phyloP scores from a whole-genome alignment of 2,113 vertebrate species.

The Recurvirostra avosetta region DNA sequence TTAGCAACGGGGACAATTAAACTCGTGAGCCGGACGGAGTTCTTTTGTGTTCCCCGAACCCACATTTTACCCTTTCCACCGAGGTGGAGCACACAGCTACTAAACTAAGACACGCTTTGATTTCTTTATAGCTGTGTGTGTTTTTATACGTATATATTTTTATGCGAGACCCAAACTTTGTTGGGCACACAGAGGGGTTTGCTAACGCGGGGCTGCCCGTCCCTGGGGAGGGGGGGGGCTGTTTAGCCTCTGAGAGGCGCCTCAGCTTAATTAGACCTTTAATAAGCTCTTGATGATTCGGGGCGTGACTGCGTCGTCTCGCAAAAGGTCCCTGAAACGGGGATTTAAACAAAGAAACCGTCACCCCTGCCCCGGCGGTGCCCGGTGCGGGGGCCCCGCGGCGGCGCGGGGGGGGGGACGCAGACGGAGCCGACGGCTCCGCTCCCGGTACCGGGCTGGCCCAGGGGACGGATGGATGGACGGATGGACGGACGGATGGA shows the following conservation, averaged over 20 bases:
- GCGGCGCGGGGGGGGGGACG: background rate
- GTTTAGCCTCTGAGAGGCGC: background rate
- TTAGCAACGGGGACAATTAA: background rate
- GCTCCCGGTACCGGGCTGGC: background rate
- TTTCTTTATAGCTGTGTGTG: fast-evolving
- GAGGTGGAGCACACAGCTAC: background rate
- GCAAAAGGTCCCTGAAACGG: background rate
- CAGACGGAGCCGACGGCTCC: background rate
- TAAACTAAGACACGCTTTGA: fast-evolving
- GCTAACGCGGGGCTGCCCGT: background rate
- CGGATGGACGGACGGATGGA: background rate
- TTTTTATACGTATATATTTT: background rate
- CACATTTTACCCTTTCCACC: background rate
- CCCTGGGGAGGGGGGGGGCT: background rate
- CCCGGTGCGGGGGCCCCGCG: background rate
- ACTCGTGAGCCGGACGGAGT: fast-evolving
- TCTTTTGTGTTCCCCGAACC: background rate
- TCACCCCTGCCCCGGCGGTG: background rate
- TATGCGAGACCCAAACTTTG: background rate
- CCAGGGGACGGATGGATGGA: background rate
- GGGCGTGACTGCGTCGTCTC: background rate
- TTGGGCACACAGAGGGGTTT: background rate
- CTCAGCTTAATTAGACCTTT: slow-evolving; percentile 23
- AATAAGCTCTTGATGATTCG: slow-evolving; percentile 19
- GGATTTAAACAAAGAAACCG: background rate